Base-by-base conservation (phyloP, 2,797 vertebrate genomes). In the Hozukius guyotensis region DNA sequence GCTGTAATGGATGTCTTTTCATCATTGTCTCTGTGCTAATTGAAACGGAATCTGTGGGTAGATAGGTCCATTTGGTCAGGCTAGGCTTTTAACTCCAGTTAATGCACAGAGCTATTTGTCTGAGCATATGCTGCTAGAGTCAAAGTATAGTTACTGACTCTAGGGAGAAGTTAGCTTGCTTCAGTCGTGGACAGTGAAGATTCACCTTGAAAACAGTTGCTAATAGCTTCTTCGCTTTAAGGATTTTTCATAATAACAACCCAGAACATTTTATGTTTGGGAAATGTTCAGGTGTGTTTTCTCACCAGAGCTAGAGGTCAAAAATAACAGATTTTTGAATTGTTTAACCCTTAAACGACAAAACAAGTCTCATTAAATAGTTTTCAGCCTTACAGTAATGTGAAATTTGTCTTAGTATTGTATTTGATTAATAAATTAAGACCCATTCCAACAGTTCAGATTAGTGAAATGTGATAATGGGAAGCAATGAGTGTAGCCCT, bases 51-150 rank as follows among this genome's bases (percentile, higher is more conserved):
- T 84, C 59, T 55, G 77, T 72, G 67, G 71, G 62, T 77, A 88
- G 85, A 88, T 63, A 56, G 80, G 72, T 80, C 85, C 80, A 75
- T 92, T 90, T 88, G 86, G 82, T 83, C 82, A 56, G 82, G 10
- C 66, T 24, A 3, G 49, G 82, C 82, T 91, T 91, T 91, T 86
- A 89, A 80, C 73, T 80, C 42, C 27, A 52, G 60, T 81, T 88
- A 88, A 86, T 86, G 81, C 67, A 81, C 29, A 52, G 3, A 63
- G 61, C 52, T 60, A 62, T 92, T 87, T 76, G 52, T 79, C 72
- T 83, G 72, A 69, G 20, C 2, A 24, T 34, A 63, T 56, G 60
- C 55, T 56, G 4, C 16, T 46, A 46, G 10, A 66, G 24, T 75
- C 7, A 10, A 66, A 77, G 52, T 76, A 66, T 59, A 72, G 78